These are phyloP conservation scores for Eonycteris spelaea DNA, from an alignment of 2,113 vertebrate species.

Conservation along the genomic window DNA sequence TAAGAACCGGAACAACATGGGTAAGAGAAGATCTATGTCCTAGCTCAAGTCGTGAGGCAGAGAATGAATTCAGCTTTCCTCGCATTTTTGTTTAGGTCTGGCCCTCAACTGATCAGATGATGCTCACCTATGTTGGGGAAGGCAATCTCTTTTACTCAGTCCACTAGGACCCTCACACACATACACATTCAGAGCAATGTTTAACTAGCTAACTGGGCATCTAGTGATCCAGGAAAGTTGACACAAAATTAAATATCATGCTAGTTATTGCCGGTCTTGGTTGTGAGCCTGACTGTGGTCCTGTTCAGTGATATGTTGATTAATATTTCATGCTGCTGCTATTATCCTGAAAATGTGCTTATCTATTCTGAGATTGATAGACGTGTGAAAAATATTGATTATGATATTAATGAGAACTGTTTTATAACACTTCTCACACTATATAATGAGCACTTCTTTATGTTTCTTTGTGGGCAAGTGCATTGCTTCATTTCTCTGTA, in stretches of 20 bases:
- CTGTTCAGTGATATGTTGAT: not conserved
- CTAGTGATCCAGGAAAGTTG: not conserved
- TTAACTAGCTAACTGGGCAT: not conserved
- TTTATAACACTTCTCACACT: not conserved
- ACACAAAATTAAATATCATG: not conserved
- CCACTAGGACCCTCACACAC: not conserved
- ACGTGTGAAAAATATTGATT: not conserved
- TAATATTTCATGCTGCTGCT: not conserved
- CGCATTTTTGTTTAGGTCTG: not conserved
- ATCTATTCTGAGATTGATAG: not conserved
- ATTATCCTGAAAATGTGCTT: not conserved
- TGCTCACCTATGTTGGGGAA: not conserved
- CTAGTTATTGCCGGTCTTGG: not conserved
- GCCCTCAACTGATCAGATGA: not conserved
- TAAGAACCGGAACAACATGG: not conserved
- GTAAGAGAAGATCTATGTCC: not conserved
- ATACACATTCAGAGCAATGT: not conserved
- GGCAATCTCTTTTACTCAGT: not conserved
- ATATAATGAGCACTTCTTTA: not conserved
- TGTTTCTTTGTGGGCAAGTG: not conserved
- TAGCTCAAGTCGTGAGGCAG: not conserved
- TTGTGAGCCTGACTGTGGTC: not conserved
- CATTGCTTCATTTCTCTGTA: constrained; percentile 10
- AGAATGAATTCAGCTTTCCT: not conserved
- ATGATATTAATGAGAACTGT: not conserved